phyloP scores from a whole-genome alignment of 2,113 vertebrate genomes.

The Macquaria australasica region DNA sequence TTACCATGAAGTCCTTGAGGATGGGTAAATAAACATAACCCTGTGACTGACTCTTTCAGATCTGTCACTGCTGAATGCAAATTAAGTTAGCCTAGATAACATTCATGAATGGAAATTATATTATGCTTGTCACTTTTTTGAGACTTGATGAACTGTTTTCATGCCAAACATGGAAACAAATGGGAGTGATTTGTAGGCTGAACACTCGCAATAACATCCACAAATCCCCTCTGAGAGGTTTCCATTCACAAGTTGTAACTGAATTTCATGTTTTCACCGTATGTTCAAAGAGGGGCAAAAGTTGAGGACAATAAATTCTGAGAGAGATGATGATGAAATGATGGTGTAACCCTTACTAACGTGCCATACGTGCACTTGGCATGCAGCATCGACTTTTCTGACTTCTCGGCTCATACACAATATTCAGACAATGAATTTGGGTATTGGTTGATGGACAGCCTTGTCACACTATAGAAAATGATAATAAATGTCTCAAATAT shows the following conservation, averaged over 20 bases:
- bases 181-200: conserved; percentile 46
- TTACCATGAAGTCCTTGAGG: conserved; percentile 62
- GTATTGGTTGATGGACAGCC: conserved; percentile 22
- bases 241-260: conserved; percentile 75
- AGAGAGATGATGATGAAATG: conserved; percentile 87
- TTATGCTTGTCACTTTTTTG: conserved; percentile 20
- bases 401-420: conserved; percentile 69
- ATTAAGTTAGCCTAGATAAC: conserved; percentile 15
- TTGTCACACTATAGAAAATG: not conserved
- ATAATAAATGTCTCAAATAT: conserved; percentile 11
- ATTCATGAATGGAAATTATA: conserved; percentile 36
- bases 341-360: conserved; percentile 87
- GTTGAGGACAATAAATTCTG: conserved; percentile 87
- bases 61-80: conserved; percentile 57
- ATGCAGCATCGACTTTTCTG: conserved; percentile 79
- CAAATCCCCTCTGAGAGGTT: conserved; percentile 64
- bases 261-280: conserved; percentile 79
- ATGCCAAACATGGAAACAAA: conserved; percentile 45
- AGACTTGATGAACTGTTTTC: conserved; percentile 50
- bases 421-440: conserved; percentile 59
- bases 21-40: conserved; percentile 55
- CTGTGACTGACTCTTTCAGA: conserved; percentile 39
- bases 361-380: conserved; percentile 85
- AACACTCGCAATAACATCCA: conserved; percentile 52
- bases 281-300: conserved; percentile 81